A percentile compares a stretch with the other conserved stretches of the same genome.
These are phyloP conservation scores for Cyclophora albipunctata DNA, from an alignment of 2,888 invertebrate species.

Conservation along the genomic window DNA sequence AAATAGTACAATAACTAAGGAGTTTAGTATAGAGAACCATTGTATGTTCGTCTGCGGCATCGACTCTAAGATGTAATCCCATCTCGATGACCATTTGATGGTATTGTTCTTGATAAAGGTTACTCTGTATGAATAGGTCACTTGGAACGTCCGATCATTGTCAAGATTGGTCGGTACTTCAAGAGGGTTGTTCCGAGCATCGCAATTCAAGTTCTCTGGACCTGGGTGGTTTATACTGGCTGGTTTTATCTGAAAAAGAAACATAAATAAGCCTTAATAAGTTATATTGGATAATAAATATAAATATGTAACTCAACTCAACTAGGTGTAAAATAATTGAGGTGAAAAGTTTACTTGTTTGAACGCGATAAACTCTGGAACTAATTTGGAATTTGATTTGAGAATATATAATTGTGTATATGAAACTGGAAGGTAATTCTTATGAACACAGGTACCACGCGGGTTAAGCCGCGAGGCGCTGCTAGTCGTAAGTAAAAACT, in stretches of 20 bases:
- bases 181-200: conserved; percentile 75
- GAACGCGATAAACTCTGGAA: too few species aligned
- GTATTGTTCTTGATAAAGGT: conserved; percentile 85
- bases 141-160: conserved; percentile 69
- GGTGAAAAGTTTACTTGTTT: too few species aligned
- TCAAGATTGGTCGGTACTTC: conserved; percentile 79
- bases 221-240: conserved; percentile 74
- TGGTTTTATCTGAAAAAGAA: conserved; percentile 56
- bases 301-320: not conserved
- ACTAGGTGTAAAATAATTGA: not conserved
- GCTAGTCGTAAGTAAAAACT: too few species aligned
- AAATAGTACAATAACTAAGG: conserved; percentile 96
- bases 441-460: too few species aligned
- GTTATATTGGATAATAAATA: not conserved
- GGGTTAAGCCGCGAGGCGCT: too few species aligned
- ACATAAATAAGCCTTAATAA: not conserved
- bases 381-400: too few species aligned
- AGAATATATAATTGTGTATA: too few species aligned
- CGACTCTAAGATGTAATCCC: conserved; percentile 99
- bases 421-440: too few species aligned
- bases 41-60: conserved; percentile 99
- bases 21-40: conserved; percentile 99
- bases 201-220: conserved; percentile 63
- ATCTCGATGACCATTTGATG: conserved; percentile 98
- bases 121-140: conserved; percentile 92